Conservation (phyloP, 2,113 vertebrate genomes). For the Gopherus flavomarginatus region DNA sequence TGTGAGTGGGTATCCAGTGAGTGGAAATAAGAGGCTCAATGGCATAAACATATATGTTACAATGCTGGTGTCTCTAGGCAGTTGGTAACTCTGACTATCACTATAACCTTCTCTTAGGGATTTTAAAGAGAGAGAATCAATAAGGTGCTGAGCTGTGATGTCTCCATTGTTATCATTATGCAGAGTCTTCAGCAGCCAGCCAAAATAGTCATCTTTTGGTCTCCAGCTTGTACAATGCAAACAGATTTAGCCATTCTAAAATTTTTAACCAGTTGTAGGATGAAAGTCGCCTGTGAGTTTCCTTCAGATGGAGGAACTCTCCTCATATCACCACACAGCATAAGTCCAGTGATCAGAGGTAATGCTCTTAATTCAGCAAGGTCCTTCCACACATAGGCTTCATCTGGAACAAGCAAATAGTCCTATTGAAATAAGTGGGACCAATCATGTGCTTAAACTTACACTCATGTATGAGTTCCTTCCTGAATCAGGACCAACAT, state of each 20-base stretch:
- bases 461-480: not conserved
- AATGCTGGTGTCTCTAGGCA: not conserved
- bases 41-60: not conserved
- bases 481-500: not conserved
- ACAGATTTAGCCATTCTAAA: not conserved
- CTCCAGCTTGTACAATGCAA: not conserved
- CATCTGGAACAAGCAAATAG: not conserved
- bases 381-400: not conserved
- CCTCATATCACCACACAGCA: not conserved
- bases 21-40: not conserved
- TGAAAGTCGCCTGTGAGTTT: not conserved
- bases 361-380: not conserved
- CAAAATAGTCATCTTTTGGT: not conserved
- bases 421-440: not conserved
- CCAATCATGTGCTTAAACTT: not conserved
- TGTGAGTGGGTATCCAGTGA: not conserved
- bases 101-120: not conserved
- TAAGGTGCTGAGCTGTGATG: not conserved
- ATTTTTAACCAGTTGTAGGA: not conserved
- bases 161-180: not conserved
- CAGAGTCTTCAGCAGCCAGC: not conserved
- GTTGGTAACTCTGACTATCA: not conserved
- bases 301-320: not conserved
- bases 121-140: not conserved
- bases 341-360: not conserved